These are phyloP conservation scores for Uromys caudimaculatus DNA, from an alignment of 2,797 vertebrate species.

Conservation along the genomic window DNA sequence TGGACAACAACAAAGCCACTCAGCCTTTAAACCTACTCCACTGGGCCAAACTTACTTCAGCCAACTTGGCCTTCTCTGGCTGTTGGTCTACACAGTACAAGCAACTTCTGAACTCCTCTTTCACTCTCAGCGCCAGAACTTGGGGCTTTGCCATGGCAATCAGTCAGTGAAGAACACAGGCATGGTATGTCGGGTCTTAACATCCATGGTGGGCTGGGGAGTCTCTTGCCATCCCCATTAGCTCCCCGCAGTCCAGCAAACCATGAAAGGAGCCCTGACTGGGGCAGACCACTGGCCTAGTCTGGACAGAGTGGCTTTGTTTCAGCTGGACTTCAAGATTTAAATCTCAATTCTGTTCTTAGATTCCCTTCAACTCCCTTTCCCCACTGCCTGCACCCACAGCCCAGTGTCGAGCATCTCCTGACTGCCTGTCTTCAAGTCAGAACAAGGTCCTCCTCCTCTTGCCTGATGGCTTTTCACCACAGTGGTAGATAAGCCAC, in stretches of 20 bases:
- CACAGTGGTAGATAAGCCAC: background rate
- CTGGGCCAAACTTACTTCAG: background rate
- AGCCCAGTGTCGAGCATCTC: background rate
- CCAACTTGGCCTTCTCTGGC: background rate
- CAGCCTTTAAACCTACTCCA: background rate
- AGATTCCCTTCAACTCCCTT: background rate
- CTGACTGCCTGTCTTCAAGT: background rate
- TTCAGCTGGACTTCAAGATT: constrained; percentile 23
- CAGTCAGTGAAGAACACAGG: background rate
- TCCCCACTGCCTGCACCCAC: background rate
- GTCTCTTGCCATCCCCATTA: constrained; percentile 33
- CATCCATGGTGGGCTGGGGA: background rate
- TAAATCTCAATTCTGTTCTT: constrained; percentile 69
- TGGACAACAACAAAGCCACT: background rate
- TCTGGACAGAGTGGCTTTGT: constrained; percentile 70
- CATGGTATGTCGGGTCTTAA: background rate
- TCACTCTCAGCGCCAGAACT: background rate
- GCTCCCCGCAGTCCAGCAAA: background rate
- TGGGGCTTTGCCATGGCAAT: constrained; percentile 23
- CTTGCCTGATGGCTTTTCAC: background rate
- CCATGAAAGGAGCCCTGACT: constrained; percentile 53
- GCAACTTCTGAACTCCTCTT: constrained; percentile 28
- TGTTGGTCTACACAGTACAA: background rate
- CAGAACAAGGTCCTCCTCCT: background rate
- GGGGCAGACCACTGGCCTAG: constrained; percentile 51